A percentile compares a stretch with the other conserved stretches of the same genome.
Conservation (phyloP, 2,113 vertebrate species). For the Cheirogaleus medius region DNA sequence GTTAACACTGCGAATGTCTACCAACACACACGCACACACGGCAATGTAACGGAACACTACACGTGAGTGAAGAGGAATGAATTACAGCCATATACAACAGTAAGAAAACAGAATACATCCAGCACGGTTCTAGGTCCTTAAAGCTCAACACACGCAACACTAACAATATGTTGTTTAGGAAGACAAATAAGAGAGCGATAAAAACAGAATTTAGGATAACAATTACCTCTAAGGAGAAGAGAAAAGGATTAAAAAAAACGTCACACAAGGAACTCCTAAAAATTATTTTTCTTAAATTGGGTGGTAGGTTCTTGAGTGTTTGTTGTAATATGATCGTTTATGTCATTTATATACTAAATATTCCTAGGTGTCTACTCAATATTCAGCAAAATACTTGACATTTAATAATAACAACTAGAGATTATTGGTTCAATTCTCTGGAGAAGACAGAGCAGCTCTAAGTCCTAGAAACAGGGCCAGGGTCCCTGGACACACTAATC, state of each 20-base stretch:
- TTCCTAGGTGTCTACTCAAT: neutral
- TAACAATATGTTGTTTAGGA: neutral
- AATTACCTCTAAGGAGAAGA: neutral
- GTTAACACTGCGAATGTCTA: neutral
- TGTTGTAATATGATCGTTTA: neutral
- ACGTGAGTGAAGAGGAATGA: neutral
- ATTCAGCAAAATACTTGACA: neutral
- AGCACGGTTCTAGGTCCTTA: neutral
- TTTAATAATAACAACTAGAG: neutral
- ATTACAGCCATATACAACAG: neutral
- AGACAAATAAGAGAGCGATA: neutral
- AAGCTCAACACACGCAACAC: neutral
- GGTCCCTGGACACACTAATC: neutral
- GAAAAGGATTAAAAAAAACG: neutral
- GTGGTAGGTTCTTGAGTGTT: neutral
- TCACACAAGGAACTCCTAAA: neutral
- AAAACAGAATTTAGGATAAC: neutral
- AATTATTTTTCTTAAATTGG: neutral
- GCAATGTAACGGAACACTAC: neutral
- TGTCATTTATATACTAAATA: neutral
- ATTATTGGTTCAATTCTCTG: neutral
- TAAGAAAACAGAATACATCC: neutral
- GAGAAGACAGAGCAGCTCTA: neutral
- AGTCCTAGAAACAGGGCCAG: neutral
- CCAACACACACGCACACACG: neutral